Evolutionary conservation across 2,797 vertebrate species (phyloP).

Genomic region (Heterohyrax brucei): DNA sequence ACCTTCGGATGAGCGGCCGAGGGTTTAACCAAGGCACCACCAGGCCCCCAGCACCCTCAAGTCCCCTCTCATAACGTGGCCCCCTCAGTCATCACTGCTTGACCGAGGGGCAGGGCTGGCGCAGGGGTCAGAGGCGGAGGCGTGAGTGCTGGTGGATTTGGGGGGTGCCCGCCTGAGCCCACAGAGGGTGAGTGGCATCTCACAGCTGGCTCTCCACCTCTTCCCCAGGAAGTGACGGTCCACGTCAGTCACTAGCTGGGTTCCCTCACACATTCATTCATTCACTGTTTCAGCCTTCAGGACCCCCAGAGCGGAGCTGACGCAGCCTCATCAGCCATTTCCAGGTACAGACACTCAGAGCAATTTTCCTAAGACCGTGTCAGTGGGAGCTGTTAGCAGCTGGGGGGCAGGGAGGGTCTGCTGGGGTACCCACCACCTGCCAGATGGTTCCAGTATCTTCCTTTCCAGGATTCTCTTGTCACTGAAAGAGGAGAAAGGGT

Average conservation of each 20-base stretch:
- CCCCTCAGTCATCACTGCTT: fast-evolving
- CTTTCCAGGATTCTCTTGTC: background rate
- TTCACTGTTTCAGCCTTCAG: too few species aligned
- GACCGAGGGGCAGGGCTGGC: fast-evolving
- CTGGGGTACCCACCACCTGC: background rate
- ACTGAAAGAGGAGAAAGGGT: background rate
- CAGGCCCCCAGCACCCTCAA: too few species aligned
- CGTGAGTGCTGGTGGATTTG: fast-evolving
- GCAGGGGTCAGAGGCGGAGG: fast-evolving
- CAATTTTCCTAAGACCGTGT: fast-evolving
- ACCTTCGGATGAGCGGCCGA: too few species aligned
- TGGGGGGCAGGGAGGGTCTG: fast-evolving
- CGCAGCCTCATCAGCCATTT: background rate
- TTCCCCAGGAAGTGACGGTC: background rate
- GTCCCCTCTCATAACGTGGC: background rate
- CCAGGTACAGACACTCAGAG: background rate
- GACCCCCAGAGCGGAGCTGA: background rate
- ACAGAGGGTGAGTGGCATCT: background rate
- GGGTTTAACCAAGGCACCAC: too few species aligned
- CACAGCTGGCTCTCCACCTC: background rate
- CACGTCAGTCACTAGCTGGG: background rate
- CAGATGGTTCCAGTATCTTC: fast-evolving
- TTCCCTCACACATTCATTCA: too few species aligned
- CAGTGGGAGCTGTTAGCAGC: fast-evolving
- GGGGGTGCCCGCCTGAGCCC: background rate